These are phyloP conservation scores for Bos indicus DNA, from an alignment of 2,113 vertebrate genomes.

Conservation along the genomic window DNA sequence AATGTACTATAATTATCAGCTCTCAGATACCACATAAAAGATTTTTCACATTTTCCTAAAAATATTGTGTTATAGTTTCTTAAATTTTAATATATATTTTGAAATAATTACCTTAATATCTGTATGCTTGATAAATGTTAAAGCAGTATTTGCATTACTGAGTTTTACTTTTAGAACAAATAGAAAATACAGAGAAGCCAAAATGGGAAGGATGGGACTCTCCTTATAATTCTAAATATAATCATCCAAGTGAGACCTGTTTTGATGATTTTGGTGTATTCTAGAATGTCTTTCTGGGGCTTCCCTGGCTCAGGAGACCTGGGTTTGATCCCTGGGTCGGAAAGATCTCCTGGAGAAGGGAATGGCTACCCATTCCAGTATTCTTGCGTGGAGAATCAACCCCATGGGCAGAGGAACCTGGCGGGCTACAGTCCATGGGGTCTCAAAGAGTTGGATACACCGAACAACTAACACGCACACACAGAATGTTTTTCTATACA, in stretches of 20 bases:
- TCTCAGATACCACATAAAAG: background rate
- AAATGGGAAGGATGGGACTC: background rate
- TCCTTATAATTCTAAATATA: background rate
- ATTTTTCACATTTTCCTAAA: background rate
- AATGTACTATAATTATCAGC: background rate
- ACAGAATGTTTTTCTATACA: background rate
- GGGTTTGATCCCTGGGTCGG: background rate
- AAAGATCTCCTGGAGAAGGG: background rate
- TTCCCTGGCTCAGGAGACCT: background rate
- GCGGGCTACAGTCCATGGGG: background rate
- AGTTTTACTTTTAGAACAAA: constrained; percentile 8
- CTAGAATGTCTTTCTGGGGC: background rate
- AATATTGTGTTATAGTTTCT: background rate
- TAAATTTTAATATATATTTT: constrained; percentile 26
- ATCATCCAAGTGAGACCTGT: background rate
- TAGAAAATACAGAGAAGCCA: background rate
- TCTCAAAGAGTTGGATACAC: background rate
- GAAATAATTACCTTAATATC: background rate
- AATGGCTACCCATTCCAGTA: background rate
- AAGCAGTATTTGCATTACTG: background rate
- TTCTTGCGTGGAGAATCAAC: background rate
- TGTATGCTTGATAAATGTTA: background rate
- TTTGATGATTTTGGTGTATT: constrained; percentile 22
- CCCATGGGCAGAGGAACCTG: background rate
- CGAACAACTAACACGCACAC: background rate